Base-by-base conservation (phyloP, 2,113 vertebrate species). In the Petaurus breviceps region DNA sequence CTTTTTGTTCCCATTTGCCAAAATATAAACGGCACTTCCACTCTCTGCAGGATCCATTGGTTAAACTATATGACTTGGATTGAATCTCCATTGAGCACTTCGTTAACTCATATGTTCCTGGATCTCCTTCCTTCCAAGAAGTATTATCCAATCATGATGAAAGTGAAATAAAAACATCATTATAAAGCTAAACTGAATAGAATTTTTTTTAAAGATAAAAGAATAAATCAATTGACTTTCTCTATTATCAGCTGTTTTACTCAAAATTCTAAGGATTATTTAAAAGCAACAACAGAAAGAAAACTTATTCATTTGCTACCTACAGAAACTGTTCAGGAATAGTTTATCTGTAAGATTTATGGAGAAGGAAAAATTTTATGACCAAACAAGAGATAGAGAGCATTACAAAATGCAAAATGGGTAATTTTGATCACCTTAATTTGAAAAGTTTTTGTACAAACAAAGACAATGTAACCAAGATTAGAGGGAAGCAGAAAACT, bases 41-140 rank as follows among this genome's bases (percentile, higher is more conserved):
- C 98, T 97, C 95, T 97, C 98, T 93, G 97, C 97, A 94, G 97
- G 98, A 46, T 97, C 97, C 97, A 95, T 95, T 98, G 98, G 98
- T 98, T 98, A 97, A 98, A 98, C 95, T 95, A 96, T 95, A 95
- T 95, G 95, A 97, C 95, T 98, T 97, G 96, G 94, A 94, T 92
- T 98, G 97, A 98, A 98, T 96, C 95, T 98, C 97, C 90, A 96
- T 96, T 90, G 96, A 97, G 97, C 94, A 98, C 97, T 97, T 97
- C 94, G 90, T 98, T 94, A 97, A 98, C 95, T 97, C 98, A 94
- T 97, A 98, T 97, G 96, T 98, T 96, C 43, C 97, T 97, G 94
- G 97, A 91, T 46, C 94, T 91, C 97, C 93, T 96, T 97, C 91
- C 51, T 95, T 97, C 95, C 93, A 95, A 97, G 97, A 93, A 89